A percentile compares a stretch with the other conserved stretches of the same genome.
Evolutionary conservation across 2,797 vertebrate species (phyloP).

Genomic region (Meriones psammophilus): DNA sequence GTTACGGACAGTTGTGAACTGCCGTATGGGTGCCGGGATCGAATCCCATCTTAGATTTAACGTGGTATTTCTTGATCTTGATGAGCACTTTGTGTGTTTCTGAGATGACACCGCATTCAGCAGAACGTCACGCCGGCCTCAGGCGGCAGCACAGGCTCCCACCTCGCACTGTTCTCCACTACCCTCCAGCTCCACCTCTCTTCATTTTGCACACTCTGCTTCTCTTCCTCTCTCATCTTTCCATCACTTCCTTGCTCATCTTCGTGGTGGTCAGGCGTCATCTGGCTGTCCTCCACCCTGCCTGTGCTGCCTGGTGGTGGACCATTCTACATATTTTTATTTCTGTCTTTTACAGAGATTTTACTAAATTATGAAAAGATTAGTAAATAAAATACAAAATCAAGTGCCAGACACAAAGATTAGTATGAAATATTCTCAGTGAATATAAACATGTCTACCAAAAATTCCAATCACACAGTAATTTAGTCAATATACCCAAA

Average conservation of each 20-base stretch:
- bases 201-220: background rate
- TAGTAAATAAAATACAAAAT: constrained; percentile 15
- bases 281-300: background rate
- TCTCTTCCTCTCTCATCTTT: background rate
- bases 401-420: background rate
- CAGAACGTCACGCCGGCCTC: background rate
- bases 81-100: background rate
- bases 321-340: background rate
- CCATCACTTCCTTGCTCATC: background rate
- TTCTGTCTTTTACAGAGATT: background rate
- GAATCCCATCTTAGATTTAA: background rate
- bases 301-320: background rate
- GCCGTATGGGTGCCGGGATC: background rate
- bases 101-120: background rate
- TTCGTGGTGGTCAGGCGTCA: background rate
- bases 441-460: background rate
- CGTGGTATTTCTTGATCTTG: background rate
- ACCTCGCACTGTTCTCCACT: background rate
- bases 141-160: background rate
- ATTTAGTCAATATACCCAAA: background rate
- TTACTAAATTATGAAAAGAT: background rate
- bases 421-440: constrained; percentile 30
- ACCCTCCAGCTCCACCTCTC: background rate
- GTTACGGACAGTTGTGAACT: background rate
- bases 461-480: constrained; percentile 18